A percentile compares a stretch with the other conserved stretches of the same genome.
Conservation (phyloP, 2,797 vertebrate genomes). For the Anisognathus igniventris region DNA sequence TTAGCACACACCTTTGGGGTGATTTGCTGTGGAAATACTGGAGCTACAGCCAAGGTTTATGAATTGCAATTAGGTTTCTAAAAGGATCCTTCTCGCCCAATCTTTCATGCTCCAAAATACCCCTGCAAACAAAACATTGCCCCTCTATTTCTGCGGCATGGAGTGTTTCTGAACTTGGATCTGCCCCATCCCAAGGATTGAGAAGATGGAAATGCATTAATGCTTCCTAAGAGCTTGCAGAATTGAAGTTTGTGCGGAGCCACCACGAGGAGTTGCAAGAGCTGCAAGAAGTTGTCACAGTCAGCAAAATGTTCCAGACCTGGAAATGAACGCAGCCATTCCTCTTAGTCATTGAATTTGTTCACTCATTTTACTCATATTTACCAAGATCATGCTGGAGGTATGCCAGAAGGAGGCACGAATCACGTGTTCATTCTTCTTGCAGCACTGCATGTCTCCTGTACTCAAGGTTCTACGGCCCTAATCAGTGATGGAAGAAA, state of each 20-base stretch:
- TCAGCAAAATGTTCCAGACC: background rate
- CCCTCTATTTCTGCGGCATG: background rate
- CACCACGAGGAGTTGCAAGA: background rate
- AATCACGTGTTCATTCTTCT: rapidly evolving
- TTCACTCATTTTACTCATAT: background rate
- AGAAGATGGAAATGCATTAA: background rate
- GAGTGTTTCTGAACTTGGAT: background rate
- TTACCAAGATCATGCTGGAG: background rate
- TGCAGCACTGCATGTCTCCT: background rate
- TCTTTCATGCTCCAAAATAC: background rate
- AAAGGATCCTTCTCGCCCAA: background rate
- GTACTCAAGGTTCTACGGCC: background rate
- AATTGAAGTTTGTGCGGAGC: background rate
- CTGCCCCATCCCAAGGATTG: background rate
- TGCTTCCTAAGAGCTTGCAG: background rate
- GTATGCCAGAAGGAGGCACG: background rate
- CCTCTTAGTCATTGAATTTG: background rate
- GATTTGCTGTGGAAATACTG: background rate
- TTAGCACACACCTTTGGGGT: background rate
- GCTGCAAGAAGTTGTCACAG: background rate
- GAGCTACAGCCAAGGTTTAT: background rate
- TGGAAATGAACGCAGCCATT: background rate
- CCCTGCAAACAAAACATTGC: background rate
- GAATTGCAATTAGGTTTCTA: background rate
- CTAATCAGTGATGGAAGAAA: background rate